Percentiles rank a stretch among this genome's conserved stretches.
Conservation (phyloP, 92 coral and sea anemone genomes). For the Pocillopora meandrina region DNA sequence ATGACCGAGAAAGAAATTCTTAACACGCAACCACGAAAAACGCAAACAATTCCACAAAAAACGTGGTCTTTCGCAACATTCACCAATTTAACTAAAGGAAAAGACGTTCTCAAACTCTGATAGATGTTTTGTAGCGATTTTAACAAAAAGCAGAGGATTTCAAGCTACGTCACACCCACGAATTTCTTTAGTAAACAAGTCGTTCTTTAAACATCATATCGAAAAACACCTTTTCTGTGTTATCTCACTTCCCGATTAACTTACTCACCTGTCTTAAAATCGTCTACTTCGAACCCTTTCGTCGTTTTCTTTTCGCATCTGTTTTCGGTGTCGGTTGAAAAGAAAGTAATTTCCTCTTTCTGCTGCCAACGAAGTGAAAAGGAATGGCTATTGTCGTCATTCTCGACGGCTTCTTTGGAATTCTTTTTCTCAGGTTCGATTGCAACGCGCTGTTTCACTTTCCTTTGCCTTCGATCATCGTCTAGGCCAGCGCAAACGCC, state of each 20-base stretch:
- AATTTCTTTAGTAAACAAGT: neutral
- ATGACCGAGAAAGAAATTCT: too few species aligned
- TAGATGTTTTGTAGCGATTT: neutral
- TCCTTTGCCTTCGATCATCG: constrained; percentile 6
- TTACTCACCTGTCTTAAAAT: neutral
- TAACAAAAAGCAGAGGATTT: neutral
- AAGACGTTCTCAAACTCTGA: neutral
- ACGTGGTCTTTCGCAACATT: neutral
- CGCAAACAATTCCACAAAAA: neutral
- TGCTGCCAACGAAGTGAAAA: neutral
- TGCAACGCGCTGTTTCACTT: neutral
- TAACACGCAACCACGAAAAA: too few species aligned
- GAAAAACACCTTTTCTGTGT: neutral
- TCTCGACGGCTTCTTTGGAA: constrained; percentile 20
- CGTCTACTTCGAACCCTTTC: neutral
- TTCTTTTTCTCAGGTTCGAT: constrained; percentile 10
- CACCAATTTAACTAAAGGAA: neutral
- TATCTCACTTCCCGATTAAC: too few species aligned
- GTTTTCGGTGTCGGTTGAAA: neutral
- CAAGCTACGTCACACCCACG: constrained; percentile 33
- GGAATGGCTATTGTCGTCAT: constrained; percentile 19
- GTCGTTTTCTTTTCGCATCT: neutral
- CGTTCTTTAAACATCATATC: neutral
- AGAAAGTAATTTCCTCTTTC: neutral
- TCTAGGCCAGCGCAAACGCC: constrained; percentile 29